Base-by-base conservation (phyloP, 37 sponge, comb jelly and placozoan genomes). In the Cladorhizidae sp. region DNA sequence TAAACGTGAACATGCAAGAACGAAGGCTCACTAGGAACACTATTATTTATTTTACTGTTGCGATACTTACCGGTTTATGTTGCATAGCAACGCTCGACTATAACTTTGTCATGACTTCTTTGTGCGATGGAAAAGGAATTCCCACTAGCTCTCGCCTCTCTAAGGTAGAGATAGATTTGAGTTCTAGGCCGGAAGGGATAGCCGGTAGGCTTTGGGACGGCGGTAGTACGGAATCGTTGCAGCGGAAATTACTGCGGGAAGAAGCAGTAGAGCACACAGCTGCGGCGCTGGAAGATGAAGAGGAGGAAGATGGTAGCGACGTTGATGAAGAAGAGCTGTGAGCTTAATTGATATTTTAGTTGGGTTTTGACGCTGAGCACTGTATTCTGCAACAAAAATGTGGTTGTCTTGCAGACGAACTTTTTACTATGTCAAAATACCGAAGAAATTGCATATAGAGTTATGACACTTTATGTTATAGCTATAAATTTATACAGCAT, bases 1-100 rank as follows among this genome's bases (percentile, higher is more conserved):
- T 63, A 91, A 91, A 67, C 83, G 80, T 3, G 22, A 50, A 28
- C 91, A 91, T 55, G 84, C 84, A 23, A 78, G 54, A 50, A 42
- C 29, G 39, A 62, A 56, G 5, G 3, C 21, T 23, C 56, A 31
- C 26, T 18, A 26, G 14, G 14, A 58, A 21, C 59, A 26, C 17
- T 58, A 26, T 18, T 58, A 18, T 15, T 52, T 15, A 52, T 11
- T 52, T 52, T 11, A 18, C 54, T 18, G 11, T 52, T 18, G 11
- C 15, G 15, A 52, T 52, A 11, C 15, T 15, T 18, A 52, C 11
- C 54, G 15, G 15, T 15, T 52, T 52, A 52, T 52, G 11, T 17
- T 61, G 22, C 62, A 61, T 61, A 61, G 62, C 62, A 61, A 61
- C 62, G 25, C 7, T n/a, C n/a, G 17, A 61, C 20, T 17, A 61